phyloP scores from a whole-genome alignment of 2,888 invertebrate genomes.

The Eristalis pertinax region DNA sequence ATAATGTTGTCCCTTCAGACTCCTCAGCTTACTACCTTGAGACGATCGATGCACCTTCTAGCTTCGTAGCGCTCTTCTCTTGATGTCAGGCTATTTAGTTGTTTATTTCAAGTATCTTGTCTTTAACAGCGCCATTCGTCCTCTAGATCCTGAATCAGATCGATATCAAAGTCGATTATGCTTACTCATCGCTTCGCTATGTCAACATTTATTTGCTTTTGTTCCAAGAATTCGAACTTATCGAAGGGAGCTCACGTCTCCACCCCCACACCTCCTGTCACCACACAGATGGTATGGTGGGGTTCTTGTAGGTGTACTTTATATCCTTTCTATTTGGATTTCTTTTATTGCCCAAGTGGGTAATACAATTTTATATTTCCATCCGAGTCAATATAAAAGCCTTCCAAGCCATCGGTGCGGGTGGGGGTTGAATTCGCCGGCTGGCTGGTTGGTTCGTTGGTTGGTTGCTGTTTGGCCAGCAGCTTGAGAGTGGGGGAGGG shows the following conservation, averaged over 20 bases:
- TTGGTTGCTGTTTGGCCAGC: neutral
- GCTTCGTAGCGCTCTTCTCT: no score
- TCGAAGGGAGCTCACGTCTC: neutral
- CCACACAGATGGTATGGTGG: neutral
- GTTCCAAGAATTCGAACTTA: neutral
- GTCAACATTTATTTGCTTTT: neutral
- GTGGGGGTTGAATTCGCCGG: neutral
- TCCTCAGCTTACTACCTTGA: no score
- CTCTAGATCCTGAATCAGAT: neutral
- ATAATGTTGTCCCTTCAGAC: no score
- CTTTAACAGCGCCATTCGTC: neutral
- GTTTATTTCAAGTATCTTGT: no score
- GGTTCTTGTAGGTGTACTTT: neutral
- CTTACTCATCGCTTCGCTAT: neutral
- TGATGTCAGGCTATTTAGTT: no score
- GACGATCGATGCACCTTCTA: no score
- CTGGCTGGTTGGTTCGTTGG: neutral
- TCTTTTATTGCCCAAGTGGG: conserved; percentile 20
- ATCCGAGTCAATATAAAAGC: neutral
- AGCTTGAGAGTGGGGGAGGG: neutral
- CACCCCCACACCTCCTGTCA: neutral
- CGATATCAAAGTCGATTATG: neutral
- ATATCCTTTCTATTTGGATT: conserved; percentile 3
- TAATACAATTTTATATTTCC: conserved; percentile 34
- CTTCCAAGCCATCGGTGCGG: neutral